Conservation (phyloP, 2,113 vertebrate genomes). For the Onychostruthus taczanowskii region DNA sequence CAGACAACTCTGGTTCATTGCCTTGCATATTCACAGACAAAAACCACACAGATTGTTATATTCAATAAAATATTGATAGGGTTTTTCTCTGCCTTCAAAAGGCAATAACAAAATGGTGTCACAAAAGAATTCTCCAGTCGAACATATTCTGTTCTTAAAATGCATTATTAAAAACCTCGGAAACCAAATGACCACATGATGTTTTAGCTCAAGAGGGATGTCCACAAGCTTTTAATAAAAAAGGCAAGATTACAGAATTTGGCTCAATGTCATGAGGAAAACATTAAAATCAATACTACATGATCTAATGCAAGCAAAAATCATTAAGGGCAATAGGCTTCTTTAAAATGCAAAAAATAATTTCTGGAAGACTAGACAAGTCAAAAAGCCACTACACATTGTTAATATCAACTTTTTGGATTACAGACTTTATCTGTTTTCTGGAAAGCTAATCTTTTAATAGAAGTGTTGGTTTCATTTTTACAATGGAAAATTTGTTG, state of each 20-base stretch:
- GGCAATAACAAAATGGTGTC: constrained; percentile 3
- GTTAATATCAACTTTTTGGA: neutral
- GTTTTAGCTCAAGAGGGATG: neutral
- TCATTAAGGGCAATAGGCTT: neutral
- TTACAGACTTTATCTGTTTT: neutral
- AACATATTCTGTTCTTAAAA: neutral
- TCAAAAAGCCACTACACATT: neutral
- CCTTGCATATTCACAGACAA: neutral
- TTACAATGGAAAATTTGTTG: neutral
- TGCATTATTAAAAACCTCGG: neutral
- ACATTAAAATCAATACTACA: neutral
- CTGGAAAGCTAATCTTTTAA: constrained; percentile 6
- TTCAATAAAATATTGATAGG: constrained; percentile 46
- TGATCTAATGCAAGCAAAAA: neutral
- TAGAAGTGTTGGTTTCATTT: neutral
- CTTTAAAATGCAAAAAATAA: constrained; percentile 2
- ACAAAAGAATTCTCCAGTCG: neutral
- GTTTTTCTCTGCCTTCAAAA: constrained; percentile 5
- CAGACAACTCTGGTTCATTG: neutral
- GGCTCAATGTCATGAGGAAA: neutral
- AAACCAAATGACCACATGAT: neutral
- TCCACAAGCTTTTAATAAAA: neutral
- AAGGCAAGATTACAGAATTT: neutral
- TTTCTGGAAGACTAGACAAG: neutral
- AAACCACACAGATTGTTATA: neutral